Evolutionary conservation across 64 coral and sea anemone genomes (phyloP).

Genomic region (Platygyra sinensis): DNA sequence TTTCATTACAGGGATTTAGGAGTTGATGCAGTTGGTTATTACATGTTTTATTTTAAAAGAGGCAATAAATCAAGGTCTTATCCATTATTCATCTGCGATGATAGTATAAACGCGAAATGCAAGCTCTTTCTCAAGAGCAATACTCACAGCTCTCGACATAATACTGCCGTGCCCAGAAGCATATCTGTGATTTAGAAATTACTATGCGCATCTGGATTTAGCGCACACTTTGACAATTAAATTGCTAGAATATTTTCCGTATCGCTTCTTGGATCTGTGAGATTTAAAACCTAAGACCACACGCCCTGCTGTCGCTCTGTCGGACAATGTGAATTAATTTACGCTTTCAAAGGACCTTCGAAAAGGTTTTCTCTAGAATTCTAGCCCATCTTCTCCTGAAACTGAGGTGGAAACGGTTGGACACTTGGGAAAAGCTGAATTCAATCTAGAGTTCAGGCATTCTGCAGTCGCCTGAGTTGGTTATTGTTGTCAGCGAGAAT

Average conservation of each 20-base stretch:
- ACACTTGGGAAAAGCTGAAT: not conserved
- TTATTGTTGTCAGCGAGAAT: slow-evolving; percentile 49
- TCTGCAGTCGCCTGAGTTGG: not conserved
- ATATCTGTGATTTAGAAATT: not conserved
- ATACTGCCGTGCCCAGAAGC: not conserved
- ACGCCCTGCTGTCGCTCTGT: slow-evolving; percentile 1
- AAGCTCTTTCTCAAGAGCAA: not conserved
- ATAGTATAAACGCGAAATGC: not conserved
- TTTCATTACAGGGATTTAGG: not conserved
- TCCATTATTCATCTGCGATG: slow-evolving; percentile 36
- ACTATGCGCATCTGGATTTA: slow-evolving; percentile 42
- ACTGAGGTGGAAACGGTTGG: not conserved
- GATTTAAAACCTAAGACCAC: slow-evolving; percentile 54
- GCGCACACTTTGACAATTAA: slow-evolving; percentile 4
- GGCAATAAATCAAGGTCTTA: slow-evolving; percentile 10
- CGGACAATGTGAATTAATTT: not conserved
- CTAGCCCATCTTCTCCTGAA: no score
- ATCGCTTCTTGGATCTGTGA: slow-evolving; percentile 45
- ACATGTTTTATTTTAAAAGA: not conserved
- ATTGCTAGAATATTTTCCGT: slow-evolving; percentile 33
- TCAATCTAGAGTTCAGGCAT: not conserved
- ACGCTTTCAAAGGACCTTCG: not conserved
- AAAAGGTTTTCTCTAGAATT: not conserved
- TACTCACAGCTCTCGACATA: not conserved
- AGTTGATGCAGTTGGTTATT: not conserved